These are phyloP conservation scores for Meliscaeva auricollis DNA, from an alignment of 2,888 invertebrate genomes.

Conservation along the genomic window DNA sequence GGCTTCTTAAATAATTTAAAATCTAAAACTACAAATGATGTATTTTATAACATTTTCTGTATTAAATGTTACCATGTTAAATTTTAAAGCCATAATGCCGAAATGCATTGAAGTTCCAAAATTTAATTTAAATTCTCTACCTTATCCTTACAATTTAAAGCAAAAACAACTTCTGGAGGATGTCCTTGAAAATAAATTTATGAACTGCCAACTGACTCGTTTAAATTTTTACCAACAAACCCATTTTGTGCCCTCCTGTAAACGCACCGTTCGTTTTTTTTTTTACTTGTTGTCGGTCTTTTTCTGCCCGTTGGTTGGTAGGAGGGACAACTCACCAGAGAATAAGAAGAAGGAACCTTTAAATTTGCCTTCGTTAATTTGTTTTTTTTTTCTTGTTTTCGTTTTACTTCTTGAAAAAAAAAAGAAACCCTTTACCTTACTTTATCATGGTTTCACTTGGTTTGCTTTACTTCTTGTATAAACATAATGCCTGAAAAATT, in stretches of 20 bases:
- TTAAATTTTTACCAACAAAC: not conserved
- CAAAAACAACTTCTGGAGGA: not conserved
- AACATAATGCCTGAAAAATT: not conserved
- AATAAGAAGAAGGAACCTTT: not conserved
- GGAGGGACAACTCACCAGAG: not conserved
- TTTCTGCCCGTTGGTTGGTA: not conserved
- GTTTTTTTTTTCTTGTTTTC: not conserved
- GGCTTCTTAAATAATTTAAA: no score
- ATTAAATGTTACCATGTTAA: no score
- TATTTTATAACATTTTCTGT: no score
- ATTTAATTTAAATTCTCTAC: no score
- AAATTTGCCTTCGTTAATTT: slow-evolving; percentile 11
- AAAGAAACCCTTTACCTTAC: not conserved
- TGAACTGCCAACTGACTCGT: slow-evolving; percentile 8
- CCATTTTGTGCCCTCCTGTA: not conserved
- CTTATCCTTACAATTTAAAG: not conserved
- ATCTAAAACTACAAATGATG: no score
- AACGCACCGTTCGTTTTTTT: not conserved
- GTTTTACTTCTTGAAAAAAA: no score
- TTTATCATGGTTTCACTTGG: not conserved
- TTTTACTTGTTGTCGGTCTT: not conserved
- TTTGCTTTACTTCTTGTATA: slow-evolving; percentile 11
- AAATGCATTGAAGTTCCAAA: no score
- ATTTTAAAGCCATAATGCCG: no score
- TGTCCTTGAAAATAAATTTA: slow-evolving; percentile 12